Evolutionary conservation across 2,113 vertebrate genomes (phyloP).

Genomic region (Halichoeres trimaculatus): DNA sequence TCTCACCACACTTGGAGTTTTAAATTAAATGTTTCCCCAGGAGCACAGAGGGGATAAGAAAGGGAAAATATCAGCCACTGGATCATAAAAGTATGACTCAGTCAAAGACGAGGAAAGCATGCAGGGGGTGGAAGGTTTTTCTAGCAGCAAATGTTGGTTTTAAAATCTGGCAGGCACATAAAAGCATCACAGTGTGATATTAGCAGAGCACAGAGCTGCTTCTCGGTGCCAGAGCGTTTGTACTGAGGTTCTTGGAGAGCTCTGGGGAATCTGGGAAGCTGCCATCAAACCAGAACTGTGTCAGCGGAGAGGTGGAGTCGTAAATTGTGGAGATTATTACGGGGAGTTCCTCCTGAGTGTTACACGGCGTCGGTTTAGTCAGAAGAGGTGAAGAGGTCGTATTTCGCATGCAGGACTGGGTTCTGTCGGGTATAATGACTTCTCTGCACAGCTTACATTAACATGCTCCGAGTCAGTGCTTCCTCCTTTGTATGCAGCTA

Average conservation of each 20-base stretch:
- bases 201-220: constrained; percentile 35
- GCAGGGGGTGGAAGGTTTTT: constrained; percentile 8
- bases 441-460: constrained; percentile 4
- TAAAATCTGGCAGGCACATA: constrained; percentile 48
- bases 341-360: constrained; percentile 47
- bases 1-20: neutral
- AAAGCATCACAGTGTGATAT: constrained; percentile 54
- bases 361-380: constrained; percentile 5
- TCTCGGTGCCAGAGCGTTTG: constrained; percentile 30
- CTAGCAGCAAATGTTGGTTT: constrained; percentile 47
- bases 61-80: constrained; percentile 10
- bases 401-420: constrained; percentile 18
- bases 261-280: constrained; percentile 54
- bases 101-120: neutral
- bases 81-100: neutral
- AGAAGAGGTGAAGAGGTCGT: constrained; percentile 24
- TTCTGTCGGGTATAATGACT: constrained; percentile 11
- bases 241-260: constrained; percentile 51
- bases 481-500: constrained; percentile 13
- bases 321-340: constrained; percentile 58
- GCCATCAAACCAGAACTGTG: constrained; percentile 67
- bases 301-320: constrained; percentile 51
- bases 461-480: constrained; percentile 24
- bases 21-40: neutral
- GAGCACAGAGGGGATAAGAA: neutral